Conservation (phyloP, 2,113 vertebrate genomes). For the Prinia subflava region DNA sequence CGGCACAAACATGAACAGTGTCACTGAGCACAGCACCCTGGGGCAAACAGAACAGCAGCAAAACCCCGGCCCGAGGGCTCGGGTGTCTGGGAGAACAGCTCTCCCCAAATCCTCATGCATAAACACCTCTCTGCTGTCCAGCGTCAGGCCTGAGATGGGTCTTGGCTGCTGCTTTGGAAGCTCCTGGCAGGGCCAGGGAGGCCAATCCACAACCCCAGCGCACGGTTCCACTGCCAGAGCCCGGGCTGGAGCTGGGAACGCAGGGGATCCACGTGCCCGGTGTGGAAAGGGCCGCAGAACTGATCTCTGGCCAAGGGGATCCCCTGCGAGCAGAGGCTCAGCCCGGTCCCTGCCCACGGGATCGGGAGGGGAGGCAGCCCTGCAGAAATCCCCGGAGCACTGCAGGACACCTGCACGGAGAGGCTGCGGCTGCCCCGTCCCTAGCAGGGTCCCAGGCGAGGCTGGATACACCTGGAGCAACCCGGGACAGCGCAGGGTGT, state of each 20-base stretch:
- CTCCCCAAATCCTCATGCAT: background rate
- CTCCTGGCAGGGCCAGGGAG: accelerated
- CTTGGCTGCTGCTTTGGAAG: background rate
- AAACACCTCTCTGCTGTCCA: background rate
- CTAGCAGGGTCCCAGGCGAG: accelerated
- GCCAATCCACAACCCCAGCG: accelerated
- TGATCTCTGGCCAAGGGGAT: accelerated
- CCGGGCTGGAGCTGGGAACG: accelerated
- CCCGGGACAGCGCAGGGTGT: accelerated
- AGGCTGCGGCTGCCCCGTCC: background rate
- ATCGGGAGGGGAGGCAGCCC: background rate
- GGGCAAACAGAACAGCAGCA: background rate
- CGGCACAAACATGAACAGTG: accelerated
- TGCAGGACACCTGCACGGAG: background rate
- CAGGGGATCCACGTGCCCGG: accelerated
- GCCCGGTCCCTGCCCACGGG: background rate
- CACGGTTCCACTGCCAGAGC: accelerated
- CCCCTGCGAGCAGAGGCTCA: background rate
- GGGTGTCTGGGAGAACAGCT: background rate
- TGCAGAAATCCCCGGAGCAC: accelerated
- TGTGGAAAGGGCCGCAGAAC: accelerated
- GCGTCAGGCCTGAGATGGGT: background rate
- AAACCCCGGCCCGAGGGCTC: background rate
- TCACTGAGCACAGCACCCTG: too few species aligned
- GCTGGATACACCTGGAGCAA: background rate